Percentiles rank a stretch among this genome's conserved stretches.
Evolutionary conservation across 2,888 invertebrate species (phyloP).

Genomic region (Habroteleia sp.): DNA sequence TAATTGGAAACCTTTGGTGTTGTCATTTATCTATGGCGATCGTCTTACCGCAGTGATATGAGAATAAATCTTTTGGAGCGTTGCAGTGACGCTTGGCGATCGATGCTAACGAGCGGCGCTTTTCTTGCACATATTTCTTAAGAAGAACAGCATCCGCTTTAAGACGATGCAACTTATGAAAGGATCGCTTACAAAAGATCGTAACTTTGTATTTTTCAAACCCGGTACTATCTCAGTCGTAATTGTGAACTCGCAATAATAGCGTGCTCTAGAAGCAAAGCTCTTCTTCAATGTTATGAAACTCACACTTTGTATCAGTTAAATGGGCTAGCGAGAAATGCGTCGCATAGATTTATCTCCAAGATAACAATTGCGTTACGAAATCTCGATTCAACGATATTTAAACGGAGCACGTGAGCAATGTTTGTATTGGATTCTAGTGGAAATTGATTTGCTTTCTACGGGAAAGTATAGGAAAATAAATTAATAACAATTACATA

Average conservation of each 20-base stretch:
- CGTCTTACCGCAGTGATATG: constrained; percentile 25
- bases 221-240: constrained; percentile 26
- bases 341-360: constrained; percentile 20
- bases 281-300: constrained; percentile 32
- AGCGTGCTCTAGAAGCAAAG: constrained; percentile 18
- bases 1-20: constrained; percentile 43
- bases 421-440: constrained; percentile 1
- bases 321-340: constrained; percentile 38
- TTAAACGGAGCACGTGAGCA: constrained; percentile 16
- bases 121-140: constrained; percentile 46
- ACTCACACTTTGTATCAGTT: constrained; percentile 53
- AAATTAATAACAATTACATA: too few relatives aligned
- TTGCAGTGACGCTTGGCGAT: constrained; percentile 31
- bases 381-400: constrained; percentile 10
- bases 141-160: constrained; percentile 34
- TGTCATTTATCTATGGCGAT: too few relatives aligned
- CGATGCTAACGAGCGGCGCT: constrained; percentile 53
- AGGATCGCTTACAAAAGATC: constrained; percentile 44
- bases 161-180: constrained; percentile 42
- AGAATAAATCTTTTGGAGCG: constrained; percentile 43
- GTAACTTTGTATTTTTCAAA: constrained; percentile 38
- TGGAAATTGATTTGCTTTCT: constrained; percentile 7
- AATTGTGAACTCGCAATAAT: constrained; percentile 48
- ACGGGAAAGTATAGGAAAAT: too few relatives aligned
- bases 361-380: constrained; percentile 31